A percentile compares a stretch with the other conserved stretches of the same genome.
phyloP scores from a whole-genome alignment of 2,888 invertebrate species.

The Napeogenes sylphis region DNA sequence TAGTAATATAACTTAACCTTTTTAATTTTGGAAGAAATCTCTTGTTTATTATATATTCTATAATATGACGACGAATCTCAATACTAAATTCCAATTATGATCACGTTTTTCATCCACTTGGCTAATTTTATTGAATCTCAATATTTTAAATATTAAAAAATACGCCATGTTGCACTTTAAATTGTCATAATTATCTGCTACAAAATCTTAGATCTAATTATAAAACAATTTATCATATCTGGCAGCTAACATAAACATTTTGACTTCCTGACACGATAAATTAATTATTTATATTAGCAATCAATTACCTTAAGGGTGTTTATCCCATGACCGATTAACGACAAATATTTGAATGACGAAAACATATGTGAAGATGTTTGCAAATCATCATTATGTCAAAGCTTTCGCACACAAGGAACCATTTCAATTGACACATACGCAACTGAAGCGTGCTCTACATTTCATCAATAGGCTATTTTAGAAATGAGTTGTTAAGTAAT shows the following conservation, averaged over 20 bases:
- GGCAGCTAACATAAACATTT: slow-evolving; percentile 9
- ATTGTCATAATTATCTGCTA: slow-evolving; percentile 3
- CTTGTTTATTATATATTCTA: too few species aligned
- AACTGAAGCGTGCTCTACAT: slow-evolving; percentile 55
- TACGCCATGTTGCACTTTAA: neutral
- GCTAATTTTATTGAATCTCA: neutral
- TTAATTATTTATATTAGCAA: neutral
- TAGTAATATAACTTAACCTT: too few species aligned
- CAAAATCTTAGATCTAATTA: slow-evolving; percentile 5
- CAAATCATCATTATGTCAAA: neutral
- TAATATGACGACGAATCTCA: too few species aligned
- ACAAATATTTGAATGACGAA: too few species aligned
- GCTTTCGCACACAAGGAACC: slow-evolving; percentile 8
- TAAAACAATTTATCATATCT: slow-evolving; percentile 10
- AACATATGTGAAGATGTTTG: too few species aligned
- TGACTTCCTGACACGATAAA: neutral
- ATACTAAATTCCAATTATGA: too few species aligned
- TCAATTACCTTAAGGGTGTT: neutral
- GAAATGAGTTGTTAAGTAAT: slow-evolving; percentile 41
- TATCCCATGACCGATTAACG: neutral
- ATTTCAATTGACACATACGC: slow-evolving; percentile 18
- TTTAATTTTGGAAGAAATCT: too few species aligned
- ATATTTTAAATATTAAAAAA: neutral
- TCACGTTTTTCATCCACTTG: too few species aligned
- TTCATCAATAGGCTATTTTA: slow-evolving; percentile 39